These are phyloP conservation scores for Psophia crepitans DNA, from an alignment of 2,113 vertebrate genomes.

Conservation along the genomic window DNA sequence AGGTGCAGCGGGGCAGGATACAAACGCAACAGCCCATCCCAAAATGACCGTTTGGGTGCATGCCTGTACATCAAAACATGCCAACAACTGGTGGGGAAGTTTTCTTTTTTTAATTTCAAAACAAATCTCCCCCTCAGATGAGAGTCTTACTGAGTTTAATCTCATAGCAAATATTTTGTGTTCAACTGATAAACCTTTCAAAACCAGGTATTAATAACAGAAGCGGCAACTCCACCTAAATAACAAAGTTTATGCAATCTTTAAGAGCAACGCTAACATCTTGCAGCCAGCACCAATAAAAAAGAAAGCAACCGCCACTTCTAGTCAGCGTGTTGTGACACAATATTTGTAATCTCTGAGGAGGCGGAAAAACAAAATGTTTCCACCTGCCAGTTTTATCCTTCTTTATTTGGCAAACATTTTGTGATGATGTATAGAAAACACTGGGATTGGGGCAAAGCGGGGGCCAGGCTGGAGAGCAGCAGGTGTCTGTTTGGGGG, in stretches of 20 bases:
- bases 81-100: not conserved
- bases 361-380: not conserved
- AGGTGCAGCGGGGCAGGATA: not conserved
- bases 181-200: not conserved
- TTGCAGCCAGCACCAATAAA: not conserved
- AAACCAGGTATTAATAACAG: not conserved
- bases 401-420: not conserved
- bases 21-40: not conserved
- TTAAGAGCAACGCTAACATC: not conserved
- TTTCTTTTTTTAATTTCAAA: not conserved
- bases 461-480: not conserved
- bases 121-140: not conserved
- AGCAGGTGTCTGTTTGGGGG: not conserved
- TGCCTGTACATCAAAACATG: not conserved
- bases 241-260: not conserved
- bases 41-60: fast-evolving
- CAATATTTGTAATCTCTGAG: not conserved
- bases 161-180: not conserved
- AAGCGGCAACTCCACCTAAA: not conserved
- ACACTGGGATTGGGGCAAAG: not conserved
- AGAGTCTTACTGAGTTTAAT: not conserved
- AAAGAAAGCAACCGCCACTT: not conserved
- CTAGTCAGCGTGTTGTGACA: not conserved
- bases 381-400: not conserved
- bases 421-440: not conserved